Evolutionary conservation across 2,113 vertebrate genomes (phyloP).

Genomic region (Psittacula cyanocephala): DNA sequence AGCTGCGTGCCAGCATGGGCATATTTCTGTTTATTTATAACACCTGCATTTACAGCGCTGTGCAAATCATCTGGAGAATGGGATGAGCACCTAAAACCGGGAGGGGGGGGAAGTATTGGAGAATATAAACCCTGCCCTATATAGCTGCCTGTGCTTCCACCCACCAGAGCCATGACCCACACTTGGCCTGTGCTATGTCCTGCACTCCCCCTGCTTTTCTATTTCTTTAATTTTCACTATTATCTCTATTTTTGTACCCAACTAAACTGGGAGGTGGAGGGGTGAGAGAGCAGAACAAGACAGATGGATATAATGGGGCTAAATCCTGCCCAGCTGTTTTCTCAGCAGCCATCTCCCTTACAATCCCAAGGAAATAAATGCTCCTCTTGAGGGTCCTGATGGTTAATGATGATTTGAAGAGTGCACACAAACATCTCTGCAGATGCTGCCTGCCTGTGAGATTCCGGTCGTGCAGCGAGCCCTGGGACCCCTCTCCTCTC

Average conservation of each 20-base stretch:
- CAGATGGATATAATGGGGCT: background rate
- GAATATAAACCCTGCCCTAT: slow-evolving; percentile 7
- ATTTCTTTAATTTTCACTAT: background rate
- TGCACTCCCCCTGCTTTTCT: background rate
- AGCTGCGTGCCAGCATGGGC: background rate
- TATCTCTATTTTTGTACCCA: background rate
- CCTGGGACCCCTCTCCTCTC: slow-evolving; percentile 48
- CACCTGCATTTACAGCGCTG: background rate
- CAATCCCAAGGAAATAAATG: slow-evolving; percentile 43
- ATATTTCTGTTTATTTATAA: slow-evolving; percentile 47
- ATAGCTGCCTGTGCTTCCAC: background rate
- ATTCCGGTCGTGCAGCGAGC: slow-evolving; percentile 36
- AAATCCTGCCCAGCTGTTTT: slow-evolving; percentile 65
- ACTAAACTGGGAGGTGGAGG: background rate
- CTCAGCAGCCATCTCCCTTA: slow-evolving; percentile 41
- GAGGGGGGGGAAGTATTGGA: background rate
- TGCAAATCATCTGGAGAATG: background rate
- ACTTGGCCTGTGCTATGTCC: background rate
- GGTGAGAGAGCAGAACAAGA: background rate
- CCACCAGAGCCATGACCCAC: background rate
- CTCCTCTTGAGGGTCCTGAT: slow-evolving; percentile 52
- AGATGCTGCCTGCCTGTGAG: slow-evolving; percentile 32
- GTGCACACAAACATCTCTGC: slow-evolving; percentile 51
- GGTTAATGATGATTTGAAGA: slow-evolving; percentile 65
- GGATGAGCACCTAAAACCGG: background rate